Evolutionary conservation across 1,140 invertebrate genomes (phyloP).

Genomic region (Caenorhabditis tropicalis): DNA sequence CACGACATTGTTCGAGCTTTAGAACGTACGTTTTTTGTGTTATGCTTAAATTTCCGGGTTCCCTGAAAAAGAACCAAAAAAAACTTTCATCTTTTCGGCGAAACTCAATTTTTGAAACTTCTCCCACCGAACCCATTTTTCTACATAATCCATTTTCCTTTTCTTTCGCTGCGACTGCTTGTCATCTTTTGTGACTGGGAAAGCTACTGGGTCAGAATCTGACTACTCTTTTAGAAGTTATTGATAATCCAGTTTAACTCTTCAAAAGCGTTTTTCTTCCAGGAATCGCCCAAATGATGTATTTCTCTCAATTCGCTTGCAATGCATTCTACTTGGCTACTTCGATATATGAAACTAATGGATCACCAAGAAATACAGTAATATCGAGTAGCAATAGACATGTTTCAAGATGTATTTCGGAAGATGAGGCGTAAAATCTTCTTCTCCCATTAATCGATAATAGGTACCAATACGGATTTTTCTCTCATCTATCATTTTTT

Average conservation of each 20-base stretch:
- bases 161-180: not conserved
- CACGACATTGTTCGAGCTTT: constrained; percentile 26
- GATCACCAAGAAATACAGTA: constrained; percentile 11
- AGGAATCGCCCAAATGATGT: constrained; percentile 66
- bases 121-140: constrained; percentile 34
- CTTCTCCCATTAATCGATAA: not conserved
- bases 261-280: constrained; percentile 33
- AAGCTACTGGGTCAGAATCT: not conserved
- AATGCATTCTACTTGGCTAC: constrained; percentile 67
- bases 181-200: not conserved
- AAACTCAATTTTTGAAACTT: constrained; percentile 37
- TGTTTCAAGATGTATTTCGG: constrained; percentile 41
- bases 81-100: not conserved
- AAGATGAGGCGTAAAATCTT: constrained; percentile 19
- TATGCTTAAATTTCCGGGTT: not conserved
- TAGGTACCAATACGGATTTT: not conserved
- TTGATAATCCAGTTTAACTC: constrained; percentile 16
- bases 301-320: constrained; percentile 68
- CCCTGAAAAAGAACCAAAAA: constrained; percentile 8
- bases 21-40: constrained; percentile 48
- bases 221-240: not conserved
- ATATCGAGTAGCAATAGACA: constrained; percentile 37
- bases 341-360: constrained; percentile 66
- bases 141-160: not conserved
- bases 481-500: not conserved